These are phyloP conservation scores for Girardinus metallicus DNA, from an alignment of 2,797 vertebrate species.

Conservation along the genomic window DNA sequence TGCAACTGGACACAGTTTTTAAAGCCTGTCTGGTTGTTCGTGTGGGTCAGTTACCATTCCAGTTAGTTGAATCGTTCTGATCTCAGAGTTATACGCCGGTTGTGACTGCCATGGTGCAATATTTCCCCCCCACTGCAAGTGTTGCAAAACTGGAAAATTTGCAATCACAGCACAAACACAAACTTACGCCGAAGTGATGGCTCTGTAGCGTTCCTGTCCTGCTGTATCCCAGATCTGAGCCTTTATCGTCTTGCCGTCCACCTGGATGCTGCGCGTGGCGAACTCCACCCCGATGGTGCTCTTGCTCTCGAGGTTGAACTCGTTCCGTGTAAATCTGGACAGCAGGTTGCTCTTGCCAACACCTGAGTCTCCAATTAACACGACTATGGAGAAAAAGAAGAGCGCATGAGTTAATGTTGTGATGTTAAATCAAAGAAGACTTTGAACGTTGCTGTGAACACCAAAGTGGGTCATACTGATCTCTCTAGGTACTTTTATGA, in stretches of 20 bases:
- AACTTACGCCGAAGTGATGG: slow-evolving; percentile 97
- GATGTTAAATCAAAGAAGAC: slow-evolving; percentile 6
- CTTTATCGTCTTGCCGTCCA: slow-evolving; percentile 98
- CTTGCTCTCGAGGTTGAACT: slow-evolving; percentile 98
- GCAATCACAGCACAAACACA: slow-evolving; percentile 2
- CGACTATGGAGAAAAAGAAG: slow-evolving; percentile 79
- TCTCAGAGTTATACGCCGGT: not conserved
- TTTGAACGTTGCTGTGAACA: not conserved
- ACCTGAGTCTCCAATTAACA: slow-evolving; percentile 96
- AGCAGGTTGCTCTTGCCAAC: slow-evolving; percentile 97
- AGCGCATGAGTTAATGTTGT: not conserved
- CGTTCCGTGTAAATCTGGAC: slow-evolving; percentile 95
- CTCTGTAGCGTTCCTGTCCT: slow-evolving; percentile 95
- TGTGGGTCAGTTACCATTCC: not conserved
- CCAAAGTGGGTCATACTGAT: not conserved
- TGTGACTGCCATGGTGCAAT: not conserved
- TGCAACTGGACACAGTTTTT: not conserved
- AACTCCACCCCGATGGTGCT: slow-evolving; percentile 98
- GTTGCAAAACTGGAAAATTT: slow-evolving; percentile 11
- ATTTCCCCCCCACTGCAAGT: not conserved
- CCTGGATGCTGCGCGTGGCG: slow-evolving; percentile 96
- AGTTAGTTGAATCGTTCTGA: not conserved
- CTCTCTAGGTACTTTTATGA: not conserved
- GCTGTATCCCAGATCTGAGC: slow-evolving; percentile 99
- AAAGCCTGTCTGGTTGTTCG: not conserved